Evolutionary conservation across 2,888 invertebrate genomes (phyloP).

Genomic region (Cantharis rustica): DNA sequence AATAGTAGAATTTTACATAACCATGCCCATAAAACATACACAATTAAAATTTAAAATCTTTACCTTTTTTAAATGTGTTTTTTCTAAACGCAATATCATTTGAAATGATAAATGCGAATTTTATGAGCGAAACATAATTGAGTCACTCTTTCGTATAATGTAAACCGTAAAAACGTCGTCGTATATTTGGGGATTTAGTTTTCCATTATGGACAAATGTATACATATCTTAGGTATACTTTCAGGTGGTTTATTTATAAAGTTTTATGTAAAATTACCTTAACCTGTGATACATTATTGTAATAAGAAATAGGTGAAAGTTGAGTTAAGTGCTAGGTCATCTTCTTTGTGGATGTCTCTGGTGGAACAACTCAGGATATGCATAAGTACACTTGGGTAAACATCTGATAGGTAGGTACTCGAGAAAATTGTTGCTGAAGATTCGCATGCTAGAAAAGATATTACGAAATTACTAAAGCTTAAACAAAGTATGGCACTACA

Average conservation of each 20-base stretch:
- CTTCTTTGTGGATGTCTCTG: slow-evolving; percentile 20
- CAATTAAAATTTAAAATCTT: not conserved
- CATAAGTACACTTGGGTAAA: slow-evolving; percentile 17
- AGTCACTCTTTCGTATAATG: not conserved
- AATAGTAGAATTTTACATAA: not conserved
- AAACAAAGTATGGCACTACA: slow-evolving; percentile 15
- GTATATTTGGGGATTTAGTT: not conserved
- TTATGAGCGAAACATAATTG: not conserved
- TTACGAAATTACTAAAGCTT: slow-evolving; percentile 25
- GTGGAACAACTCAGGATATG: slow-evolving; percentile 17
- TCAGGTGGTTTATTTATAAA: not conserved
- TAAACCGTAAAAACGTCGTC: not conserved
- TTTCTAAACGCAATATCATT: not conserved
- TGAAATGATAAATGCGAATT: not conserved
- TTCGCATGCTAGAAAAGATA: slow-evolving; percentile 29
- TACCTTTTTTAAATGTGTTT: not conserved
- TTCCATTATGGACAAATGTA: not conserved
- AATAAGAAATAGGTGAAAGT: slow-evolving; percentile 8
- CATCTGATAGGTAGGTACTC: slow-evolving; percentile 17
- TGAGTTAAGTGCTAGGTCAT: slow-evolving; percentile 14
- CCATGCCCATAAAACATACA: not conserved
- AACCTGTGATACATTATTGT: slow-evolving; percentile 13
- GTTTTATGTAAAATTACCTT: slow-evolving; percentile 10
- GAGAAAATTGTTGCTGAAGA: slow-evolving; percentile 18
- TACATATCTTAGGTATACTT: not conserved